Conservation (phyloP, 1,140 invertebrate genomes). For the Manduca sexta region DNA sequence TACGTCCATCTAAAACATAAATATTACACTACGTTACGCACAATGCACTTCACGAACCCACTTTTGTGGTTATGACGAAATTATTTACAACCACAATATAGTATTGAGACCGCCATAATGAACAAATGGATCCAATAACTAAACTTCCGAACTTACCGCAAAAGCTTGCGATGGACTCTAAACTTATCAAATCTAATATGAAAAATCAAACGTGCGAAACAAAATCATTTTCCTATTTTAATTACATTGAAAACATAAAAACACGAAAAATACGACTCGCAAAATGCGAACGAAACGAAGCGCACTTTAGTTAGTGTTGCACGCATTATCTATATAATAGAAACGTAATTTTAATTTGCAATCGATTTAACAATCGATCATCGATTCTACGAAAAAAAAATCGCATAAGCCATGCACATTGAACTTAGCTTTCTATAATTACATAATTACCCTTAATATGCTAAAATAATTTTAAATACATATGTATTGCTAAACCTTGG, state of each 20-base stretch:
- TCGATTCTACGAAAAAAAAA: background rate
- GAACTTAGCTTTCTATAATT: too few relatives aligned
- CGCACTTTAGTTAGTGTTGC: constrained; percentile 31
- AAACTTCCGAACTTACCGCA: constrained; percentile 62
- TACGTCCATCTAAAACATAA: constrained; percentile 60
- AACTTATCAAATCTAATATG: constrained; percentile 39
- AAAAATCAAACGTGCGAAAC: constrained; percentile 17
- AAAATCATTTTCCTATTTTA: constrained; percentile 38
- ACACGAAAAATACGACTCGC: constrained; percentile 27
- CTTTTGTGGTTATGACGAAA: constrained; percentile 25
- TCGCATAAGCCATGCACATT: too few relatives aligned
- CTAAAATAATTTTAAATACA: too few relatives aligned
- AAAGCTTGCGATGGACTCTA: constrained; percentile 54
- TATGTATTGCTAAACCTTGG: too few relatives aligned
- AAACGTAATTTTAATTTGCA: too few relatives aligned
- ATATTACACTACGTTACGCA: constrained; percentile 5
- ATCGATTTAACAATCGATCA: background rate
- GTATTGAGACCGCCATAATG: constrained; percentile 69
- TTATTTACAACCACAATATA: constrained; percentile 33
- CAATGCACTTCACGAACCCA: constrained; percentile 11
- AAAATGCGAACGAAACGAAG: constrained; percentile 29
- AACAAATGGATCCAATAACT: constrained; percentile 47
- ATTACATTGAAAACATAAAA: constrained; percentile 32
- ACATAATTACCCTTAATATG: background rate
- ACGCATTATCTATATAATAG: background rate